Conservation (phyloP, 92 coral and sea anemone genomes). For the Actinernus sp. region DNA sequence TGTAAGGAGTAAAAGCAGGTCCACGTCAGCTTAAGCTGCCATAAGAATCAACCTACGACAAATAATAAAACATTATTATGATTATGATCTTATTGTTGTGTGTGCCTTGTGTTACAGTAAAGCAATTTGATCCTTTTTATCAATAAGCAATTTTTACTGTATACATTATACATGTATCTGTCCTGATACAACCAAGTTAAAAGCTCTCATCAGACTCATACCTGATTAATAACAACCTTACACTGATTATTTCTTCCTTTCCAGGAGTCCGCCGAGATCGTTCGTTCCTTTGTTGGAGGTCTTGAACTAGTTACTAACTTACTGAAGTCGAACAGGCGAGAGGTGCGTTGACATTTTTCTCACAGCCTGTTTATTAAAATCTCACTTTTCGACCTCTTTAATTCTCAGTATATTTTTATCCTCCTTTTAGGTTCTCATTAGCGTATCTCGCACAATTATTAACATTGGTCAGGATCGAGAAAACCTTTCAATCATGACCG, state of each 20-base stretch:
- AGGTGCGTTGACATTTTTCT: no score
- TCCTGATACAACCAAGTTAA: no score
- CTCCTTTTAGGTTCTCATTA: constrained; percentile 67
- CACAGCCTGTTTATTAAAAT: background rate
- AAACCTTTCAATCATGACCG: constrained; percentile 92
- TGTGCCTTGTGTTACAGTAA: no score
- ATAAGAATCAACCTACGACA: no score
- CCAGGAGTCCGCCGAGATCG: constrained; percentile 94
- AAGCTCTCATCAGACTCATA: no score
- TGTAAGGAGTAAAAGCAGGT: no score
- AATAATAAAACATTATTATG: no score
- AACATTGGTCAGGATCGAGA: constrained; percentile 91
- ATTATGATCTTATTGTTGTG: no score
- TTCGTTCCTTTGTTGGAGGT: constrained; percentile 97
- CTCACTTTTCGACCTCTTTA: background rate
- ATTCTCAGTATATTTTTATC: background rate
- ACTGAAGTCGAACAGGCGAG: constrained; percentile 67
- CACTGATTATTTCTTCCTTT: background rate
- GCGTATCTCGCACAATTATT: constrained; percentile 70
- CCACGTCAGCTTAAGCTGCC: no score
- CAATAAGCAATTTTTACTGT: background rate
- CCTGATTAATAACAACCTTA: no score
- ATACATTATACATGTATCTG: background rate
- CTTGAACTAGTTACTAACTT: constrained; percentile 82
- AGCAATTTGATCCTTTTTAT: background rate